Base-by-base conservation (phyloP, 2,113 vertebrate genomes). In the Paradisaea rubra region DNA sequence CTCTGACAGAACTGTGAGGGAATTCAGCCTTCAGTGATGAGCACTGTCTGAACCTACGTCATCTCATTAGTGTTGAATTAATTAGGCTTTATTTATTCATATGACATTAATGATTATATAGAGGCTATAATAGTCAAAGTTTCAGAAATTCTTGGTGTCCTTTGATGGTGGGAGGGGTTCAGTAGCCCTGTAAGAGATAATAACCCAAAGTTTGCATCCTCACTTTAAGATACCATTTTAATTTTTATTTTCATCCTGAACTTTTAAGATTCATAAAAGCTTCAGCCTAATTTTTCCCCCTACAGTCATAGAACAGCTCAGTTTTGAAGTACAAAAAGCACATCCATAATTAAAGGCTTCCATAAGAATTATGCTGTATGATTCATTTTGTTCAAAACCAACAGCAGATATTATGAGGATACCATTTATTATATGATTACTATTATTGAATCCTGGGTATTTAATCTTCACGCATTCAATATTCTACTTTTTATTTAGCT, bases 31-130 rank as follows among this genome's bases (percentile, higher is more conserved):
- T 69, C 87, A 71, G 70, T 86, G 47, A 73, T 45, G 71, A 83
- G 71, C 73, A 68, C 5, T 16, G 22, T 44, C 92, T 94, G 69
- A 86, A 73, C 33, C 19, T 53, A 72, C 18, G 23, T 82, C 70
- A 72, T 57, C 59, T 95, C 84, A 73, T 96, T 94, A 95, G 79
- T 54, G 66, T 20, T 53, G 77, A 96, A 91, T 90, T 94, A 93
- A 95, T 95, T 77, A 70, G 56, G 57, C 21, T 90, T 95, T 93
- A 93, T 93, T 97, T 92, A 96, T 97, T 94, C 84, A 96, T 91
- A 81, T n/a, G 88, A 60, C 92, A 86, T 79, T 91, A 94, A 93
- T 85, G 89, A 95, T 87, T 91, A 88, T 19, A 82, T 18, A 71
- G 39, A 93, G 53, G 56, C 53, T 56, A 3, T 82, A 90, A 91